phyloP scores from a whole-genome alignment of 2,888 invertebrate genomes.

The Masnerella sp. region DNA sequence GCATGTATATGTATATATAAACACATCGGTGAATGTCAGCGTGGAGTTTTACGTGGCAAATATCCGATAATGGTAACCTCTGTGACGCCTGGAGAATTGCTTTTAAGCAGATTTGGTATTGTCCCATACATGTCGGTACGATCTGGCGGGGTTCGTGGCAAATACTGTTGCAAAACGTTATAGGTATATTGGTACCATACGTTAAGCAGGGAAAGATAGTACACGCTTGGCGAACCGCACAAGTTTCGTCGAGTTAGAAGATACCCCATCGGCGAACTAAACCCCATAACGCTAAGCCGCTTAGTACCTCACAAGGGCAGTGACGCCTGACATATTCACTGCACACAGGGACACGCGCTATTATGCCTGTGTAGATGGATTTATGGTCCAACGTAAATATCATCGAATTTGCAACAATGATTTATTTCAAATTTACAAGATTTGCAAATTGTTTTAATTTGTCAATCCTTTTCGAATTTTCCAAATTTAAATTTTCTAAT shows the following conservation, averaged over 20 bases:
- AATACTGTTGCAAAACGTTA: slow-evolving; percentile 55
- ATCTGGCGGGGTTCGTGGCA: slow-evolving; percentile 55
- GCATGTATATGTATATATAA: slow-evolving; percentile 9
- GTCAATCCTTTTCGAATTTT: too few species aligned
- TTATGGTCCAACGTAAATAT: slow-evolving; percentile 27
- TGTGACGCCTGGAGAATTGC: slow-evolving; percentile 53
- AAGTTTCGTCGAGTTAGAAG: slow-evolving; percentile 72
- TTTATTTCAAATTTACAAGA: not conserved
- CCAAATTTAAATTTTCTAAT: too few species aligned
- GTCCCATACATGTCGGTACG: slow-evolving; percentile 51
- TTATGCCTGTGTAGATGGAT: slow-evolving; percentile 28
- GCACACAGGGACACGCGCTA: slow-evolving; percentile 62
- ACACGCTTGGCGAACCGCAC: slow-evolving; percentile 66
- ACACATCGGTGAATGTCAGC: slow-evolving; percentile 31
- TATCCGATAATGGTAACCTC: slow-evolving; percentile 56
- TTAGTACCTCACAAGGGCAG: slow-evolving; percentile 75
- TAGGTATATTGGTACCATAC: slow-evolving; percentile 67
- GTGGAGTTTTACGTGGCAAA: slow-evolving; percentile 34
- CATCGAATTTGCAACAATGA: not conserved
- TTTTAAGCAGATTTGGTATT: slow-evolving; percentile 61
- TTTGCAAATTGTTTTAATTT: not conserved
- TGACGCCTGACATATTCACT: slow-evolving; percentile 76
- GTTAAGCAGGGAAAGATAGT: slow-evolving; percentile 67
- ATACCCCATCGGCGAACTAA: slow-evolving; percentile 75
- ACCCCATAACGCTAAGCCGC: slow-evolving; percentile 77